Conservation (phyloP, 2,113 vertebrate genomes). For the Scomber scombrus region DNA sequence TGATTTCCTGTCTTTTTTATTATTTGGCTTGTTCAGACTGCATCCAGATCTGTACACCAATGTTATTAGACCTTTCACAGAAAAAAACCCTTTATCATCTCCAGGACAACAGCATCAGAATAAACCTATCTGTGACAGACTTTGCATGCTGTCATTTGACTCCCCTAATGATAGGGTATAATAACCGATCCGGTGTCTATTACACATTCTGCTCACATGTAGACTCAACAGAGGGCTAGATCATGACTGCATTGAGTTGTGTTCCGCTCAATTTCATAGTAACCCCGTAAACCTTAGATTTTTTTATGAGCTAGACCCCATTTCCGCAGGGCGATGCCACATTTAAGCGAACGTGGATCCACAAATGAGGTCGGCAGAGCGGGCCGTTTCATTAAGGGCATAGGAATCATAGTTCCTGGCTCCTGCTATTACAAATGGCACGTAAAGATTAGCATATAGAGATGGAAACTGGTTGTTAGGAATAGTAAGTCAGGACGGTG, state of each 20-base stretch:
- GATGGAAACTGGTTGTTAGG: constrained; percentile 28
- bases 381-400: constrained; percentile 42
- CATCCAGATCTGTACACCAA: constrained; percentile 43
- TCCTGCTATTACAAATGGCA: constrained; percentile 46
- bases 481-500: constrained; percentile 32
- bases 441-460: constrained; percentile 49
- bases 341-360: constrained; percentile 63
- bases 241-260: constrained; percentile 27
- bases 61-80: constrained; percentile 28
- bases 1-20: constrained; percentile 56
- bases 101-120: constrained; percentile 7
- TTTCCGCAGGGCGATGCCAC: constrained; percentile 55
- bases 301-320: constrained; percentile 55
- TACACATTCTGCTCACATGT: constrained; percentile 33
- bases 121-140: not conserved
- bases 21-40: constrained; percentile 39
- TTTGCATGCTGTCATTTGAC: constrained; percentile 25
- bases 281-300: constrained; percentile 59
- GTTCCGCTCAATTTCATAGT: constrained; percentile 51
- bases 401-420: constrained; percentile 48
- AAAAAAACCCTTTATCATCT: constrained; percentile 11
- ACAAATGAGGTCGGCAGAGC: constrained; percentile 67
- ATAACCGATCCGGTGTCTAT: constrained; percentile 15
- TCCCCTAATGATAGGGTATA: not conserved
- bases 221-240: constrained; percentile 21